A percentile compares a stretch with the other conserved stretches of the same genome.
These are phyloP conservation scores for Leuctra nigra DNA, from an alignment of 2,888 invertebrate species.

Conservation along the genomic window DNA sequence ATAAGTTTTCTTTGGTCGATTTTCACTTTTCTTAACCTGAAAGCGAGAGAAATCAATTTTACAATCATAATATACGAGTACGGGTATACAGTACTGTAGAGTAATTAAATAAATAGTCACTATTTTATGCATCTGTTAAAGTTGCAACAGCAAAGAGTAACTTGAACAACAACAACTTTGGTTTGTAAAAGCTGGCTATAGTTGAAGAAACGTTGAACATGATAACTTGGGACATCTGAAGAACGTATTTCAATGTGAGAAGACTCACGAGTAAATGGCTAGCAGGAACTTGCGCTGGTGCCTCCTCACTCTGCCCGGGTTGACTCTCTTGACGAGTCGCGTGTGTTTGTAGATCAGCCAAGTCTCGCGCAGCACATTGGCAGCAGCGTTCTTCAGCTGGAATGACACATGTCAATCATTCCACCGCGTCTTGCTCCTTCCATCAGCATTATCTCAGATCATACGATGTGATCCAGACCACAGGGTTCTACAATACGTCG, in stretches of 20 bases:
- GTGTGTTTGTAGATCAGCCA: constrained; percentile 99
- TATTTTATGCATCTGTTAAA: no score
- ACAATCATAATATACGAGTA: no score
- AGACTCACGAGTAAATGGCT: constrained; percentile 96
- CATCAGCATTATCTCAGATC: no score
- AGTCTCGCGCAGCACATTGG: constrained; percentile 97
- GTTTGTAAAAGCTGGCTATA: constrained; percentile 3
- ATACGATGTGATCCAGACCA: no score
- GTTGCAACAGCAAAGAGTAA: neutral
- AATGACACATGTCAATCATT: no score
- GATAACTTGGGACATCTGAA: no score
- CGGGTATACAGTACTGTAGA: no score
- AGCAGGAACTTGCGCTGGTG: constrained; percentile 99
- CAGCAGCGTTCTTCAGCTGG: constrained; percentile 99
- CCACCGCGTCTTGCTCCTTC: no score
- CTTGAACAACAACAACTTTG: neutral
- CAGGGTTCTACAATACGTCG: no score
- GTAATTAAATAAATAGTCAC: no score
- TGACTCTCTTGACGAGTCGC: constrained; percentile 93
- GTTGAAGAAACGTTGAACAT: neutral
- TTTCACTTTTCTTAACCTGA: constrained; percentile 95
- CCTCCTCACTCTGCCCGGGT: constrained; percentile 90
- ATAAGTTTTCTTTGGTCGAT: constrained; percentile 99
- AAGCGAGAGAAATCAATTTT: no score
- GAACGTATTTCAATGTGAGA: neutral